A percentile compares a stretch with the other conserved stretches of the same genome.
Conservation (phyloP, 2,888 invertebrate species). For the Cataglyphis livida region DNA sequence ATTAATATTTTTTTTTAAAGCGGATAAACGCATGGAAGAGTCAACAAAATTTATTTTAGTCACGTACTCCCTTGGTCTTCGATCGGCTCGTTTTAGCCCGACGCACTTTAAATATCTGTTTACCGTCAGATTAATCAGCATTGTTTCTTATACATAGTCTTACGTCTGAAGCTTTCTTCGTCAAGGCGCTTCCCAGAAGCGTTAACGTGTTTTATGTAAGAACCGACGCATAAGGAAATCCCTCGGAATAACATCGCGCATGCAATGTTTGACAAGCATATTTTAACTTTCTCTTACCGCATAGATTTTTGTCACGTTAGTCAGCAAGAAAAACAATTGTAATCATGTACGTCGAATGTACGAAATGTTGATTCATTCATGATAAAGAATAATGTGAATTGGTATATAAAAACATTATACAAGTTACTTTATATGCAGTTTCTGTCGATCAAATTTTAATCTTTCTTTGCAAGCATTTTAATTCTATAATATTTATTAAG, state of each 20-base stretch:
- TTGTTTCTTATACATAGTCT: constrained; percentile 22
- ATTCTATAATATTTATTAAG: not conserved
- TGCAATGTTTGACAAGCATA: constrained; percentile 72
- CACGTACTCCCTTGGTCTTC: constrained; percentile 40
- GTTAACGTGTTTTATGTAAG: constrained; percentile 59
- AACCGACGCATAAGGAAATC: constrained; percentile 52
- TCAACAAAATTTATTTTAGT: constrained; percentile 33
- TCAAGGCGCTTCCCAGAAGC: constrained; percentile 3
- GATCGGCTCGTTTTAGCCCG: constrained; percentile 1
- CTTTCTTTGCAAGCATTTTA: not conserved
- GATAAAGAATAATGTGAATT: not conserved
- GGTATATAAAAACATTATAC: not conserved
- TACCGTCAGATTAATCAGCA: constrained; percentile 35
- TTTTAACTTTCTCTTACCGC: constrained; percentile 68
- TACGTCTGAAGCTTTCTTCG: constrained; percentile 29
- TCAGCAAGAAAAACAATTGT: constrained; percentile 30
- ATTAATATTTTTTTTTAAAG: not conserved
- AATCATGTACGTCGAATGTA: not conserved
- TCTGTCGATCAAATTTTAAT: not conserved
- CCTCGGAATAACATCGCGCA: constrained; percentile 61
- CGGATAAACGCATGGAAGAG: not conserved
- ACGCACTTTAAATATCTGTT: constrained; percentile 34
- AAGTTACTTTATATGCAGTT: not conserved
- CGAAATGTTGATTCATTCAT: not conserved
- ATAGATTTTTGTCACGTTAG: constrained; percentile 45